These are phyloP conservation scores for Harpalus rubripes DNA, from an alignment of 2,888 invertebrate species.

Conservation along the genomic window DNA sequence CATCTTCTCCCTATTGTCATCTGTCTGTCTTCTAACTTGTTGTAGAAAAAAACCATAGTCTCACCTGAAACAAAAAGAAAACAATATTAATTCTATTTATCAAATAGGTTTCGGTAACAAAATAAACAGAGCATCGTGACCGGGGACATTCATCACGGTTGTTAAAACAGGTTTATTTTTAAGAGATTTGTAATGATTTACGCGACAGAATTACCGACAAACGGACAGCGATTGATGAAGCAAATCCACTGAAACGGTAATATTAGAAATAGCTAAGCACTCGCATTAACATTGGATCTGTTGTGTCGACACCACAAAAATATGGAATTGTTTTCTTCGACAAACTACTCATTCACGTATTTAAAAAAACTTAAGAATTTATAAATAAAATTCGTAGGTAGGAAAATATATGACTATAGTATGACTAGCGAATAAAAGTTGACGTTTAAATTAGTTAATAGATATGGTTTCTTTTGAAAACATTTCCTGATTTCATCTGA, in stretches of 20 bases:
- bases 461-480: too few species aligned
- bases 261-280: conserved; percentile 18
- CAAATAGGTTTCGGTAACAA: conserved; percentile 31
- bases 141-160: conserved; percentile 58
- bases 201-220: conserved; percentile 49
- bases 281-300: conserved; percentile 18
- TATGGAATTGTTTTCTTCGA: neutral
- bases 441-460: too few species aligned
- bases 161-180: conserved; percentile 64
- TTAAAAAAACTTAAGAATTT: too few species aligned
- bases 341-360: too few species aligned
- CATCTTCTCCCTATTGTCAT: conserved; percentile 70
- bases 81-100: conserved; percentile 69
- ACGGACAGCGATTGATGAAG: conserved; percentile 57
- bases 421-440: too few species aligned
- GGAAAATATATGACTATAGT: too few species aligned
- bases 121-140: conserved; percentile 54
- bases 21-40: conserved; percentile 72
- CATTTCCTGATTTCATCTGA: too few species aligned
- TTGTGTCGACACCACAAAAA: conserved; percentile 27
- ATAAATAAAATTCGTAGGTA: too few species aligned
- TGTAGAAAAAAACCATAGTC: conserved; percentile 54
- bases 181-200: conserved; percentile 64
- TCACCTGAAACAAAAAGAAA: conserved; percentile 74
- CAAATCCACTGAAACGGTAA: conserved; percentile 29